Conservation (phyloP, 2,113 vertebrate genomes). For the Macroglossus sobrinus region DNA sequence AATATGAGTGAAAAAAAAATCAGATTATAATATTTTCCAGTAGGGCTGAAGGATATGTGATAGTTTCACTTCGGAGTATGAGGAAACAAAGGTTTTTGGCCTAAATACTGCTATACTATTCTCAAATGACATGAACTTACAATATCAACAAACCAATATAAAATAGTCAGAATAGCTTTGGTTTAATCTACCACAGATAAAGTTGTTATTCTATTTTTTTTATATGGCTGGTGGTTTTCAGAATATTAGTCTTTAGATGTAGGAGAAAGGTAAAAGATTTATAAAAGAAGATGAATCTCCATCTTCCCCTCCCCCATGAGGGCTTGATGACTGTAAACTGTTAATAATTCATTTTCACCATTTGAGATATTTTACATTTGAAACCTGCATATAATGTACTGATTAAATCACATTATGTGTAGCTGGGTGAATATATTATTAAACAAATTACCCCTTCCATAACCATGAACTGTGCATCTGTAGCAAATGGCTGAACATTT, state of each 20-base stretch:
- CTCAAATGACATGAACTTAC: neutral
- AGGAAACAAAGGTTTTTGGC: neutral
- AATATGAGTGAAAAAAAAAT: neutral
- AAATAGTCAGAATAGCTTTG: neutral
- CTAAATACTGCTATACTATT: neutral
- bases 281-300: neutral
- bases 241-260: neutral
- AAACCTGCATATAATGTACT: slow-evolving; percentile 76
- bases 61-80: neutral
- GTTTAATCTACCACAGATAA: neutral
- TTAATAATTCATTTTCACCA: slow-evolving; percentile 82
- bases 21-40: neutral
- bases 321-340: slow-evolving; percentile 56
- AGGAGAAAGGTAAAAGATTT: slow-evolving; percentile 30
- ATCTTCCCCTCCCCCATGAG: neutral
- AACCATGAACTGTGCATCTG: slow-evolving; percentile 79
- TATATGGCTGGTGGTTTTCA: neutral
- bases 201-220: neutral
- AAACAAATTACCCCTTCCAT: slow-evolving; percentile 78
- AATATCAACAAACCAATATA: neutral
- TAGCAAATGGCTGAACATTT: slow-evolving; percentile 80
- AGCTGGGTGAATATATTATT: slow-evolving; percentile 81
- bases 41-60: neutral
- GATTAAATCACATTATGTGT: slow-evolving; percentile 82
- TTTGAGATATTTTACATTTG: slow-evolving; percentile 78